Base-by-base conservation (phyloP, 2,113 vertebrate species). In the Triplophysa dalaica region DNA sequence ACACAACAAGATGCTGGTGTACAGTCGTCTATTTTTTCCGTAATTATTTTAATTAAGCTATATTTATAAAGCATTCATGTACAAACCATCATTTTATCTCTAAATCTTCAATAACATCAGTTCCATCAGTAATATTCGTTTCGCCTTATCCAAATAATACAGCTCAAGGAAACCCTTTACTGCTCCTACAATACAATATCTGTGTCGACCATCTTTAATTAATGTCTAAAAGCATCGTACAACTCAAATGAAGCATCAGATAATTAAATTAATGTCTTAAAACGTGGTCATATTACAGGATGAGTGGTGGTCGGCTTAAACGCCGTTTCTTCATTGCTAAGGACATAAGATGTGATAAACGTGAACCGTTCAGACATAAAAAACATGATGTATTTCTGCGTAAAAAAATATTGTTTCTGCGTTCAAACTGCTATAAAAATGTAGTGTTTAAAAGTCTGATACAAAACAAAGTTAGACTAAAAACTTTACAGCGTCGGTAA, bases 331-430 rank as follows among this genome's bases (percentile, higher is more conserved):
- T 60, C 41, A 73, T 60, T 24, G 54, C 21, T 26, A 72, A 72
- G 50, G 69, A 72, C n/a, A 73, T 4, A 43, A 60, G 56, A 60
- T 43, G 70, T 73, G n/a, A 74, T 61, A 24, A 74, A 61, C 21
- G 3, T 12, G n/a, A 4, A 14, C 43, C 50, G n/a, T 41, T 33
- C 50, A 16, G 26, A 58, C 6, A 7, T 8, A 29, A 26, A 17
- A 13, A 26, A 11, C 5, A 13, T 1, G 50, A 60, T n/a, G 2
- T 6, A 41, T 38, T 21, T 21, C 26, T 56, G 19, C 29, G 3
- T 11, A 29, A 29, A 29, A 29, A 29, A 29, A 29, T 4, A 29
- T 4, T 29, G 29, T 38, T 21, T 21, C 26, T 56, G 29, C 29
- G 3, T 11, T 58, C 7, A 58, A 58, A 58, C 3, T 8, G 54